phyloP scores from a whole-genome alignment of 2,113 vertebrate genomes.

The Channa maculata region DNA sequence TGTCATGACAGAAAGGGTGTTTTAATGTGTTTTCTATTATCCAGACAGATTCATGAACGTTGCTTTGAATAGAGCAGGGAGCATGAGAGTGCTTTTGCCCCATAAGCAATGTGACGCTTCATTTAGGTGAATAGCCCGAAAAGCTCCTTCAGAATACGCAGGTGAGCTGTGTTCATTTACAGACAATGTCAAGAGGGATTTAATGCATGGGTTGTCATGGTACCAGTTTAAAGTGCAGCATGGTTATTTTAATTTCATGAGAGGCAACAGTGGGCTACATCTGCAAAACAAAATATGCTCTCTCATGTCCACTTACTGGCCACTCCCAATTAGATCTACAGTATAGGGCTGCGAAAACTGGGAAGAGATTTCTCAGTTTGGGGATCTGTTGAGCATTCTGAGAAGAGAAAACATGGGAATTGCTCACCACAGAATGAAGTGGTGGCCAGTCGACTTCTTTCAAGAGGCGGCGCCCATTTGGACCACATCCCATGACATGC shows the following conservation, averaged over 20 bases:
- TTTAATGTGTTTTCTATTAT: slow-evolving; percentile 69
- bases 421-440: slow-evolving; percentile 96
- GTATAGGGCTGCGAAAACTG: not conserved
- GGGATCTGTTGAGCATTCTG: not conserved
- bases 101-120: slow-evolving; percentile 55
- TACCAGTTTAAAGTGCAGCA: slow-evolving; percentile 58
- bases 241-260: slow-evolving; percentile 57
- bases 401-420: slow-evolving; percentile 2
- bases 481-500: slow-evolving; percentile 98
- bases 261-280: slow-evolving; percentile 33
- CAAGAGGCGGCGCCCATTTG: slow-evolving; percentile 96
- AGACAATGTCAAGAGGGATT: slow-evolving; percentile 74
- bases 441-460: slow-evolving; percentile 94
- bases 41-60: slow-evolving; percentile 38
- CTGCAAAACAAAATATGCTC: slow-evolving; percentile 48
- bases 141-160: slow-evolving; percentile 49
- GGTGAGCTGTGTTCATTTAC: slow-evolving; percentile 69
- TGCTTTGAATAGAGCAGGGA: slow-evolving; percentile 44
- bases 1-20: slow-evolving; percentile 30
- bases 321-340: not conserved
- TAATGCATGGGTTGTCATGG: slow-evolving; percentile 78
- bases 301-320: slow-evolving; percentile 14
- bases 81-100: slow-evolving; percentile 54
- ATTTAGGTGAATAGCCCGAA: slow-evolving; percentile 62
- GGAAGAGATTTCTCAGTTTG: not conserved